Evolutionary conservation across 2,113 vertebrate genomes (phyloP).

Genomic region (Odontesthes bonariensis): DNA sequence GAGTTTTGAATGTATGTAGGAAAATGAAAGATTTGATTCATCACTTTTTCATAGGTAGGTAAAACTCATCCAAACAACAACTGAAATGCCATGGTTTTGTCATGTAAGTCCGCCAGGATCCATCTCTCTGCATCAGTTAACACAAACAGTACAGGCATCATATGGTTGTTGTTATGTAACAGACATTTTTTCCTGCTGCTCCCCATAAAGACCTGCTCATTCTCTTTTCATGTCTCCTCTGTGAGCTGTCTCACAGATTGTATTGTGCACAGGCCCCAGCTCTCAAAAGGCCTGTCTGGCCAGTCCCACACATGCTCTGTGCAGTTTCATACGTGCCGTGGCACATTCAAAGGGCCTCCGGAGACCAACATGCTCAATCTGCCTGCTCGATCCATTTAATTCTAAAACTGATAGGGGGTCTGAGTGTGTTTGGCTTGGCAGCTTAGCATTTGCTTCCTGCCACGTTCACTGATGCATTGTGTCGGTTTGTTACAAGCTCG

Average conservation of each 20-base stretch:
- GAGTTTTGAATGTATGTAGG: too few relatives aligned
- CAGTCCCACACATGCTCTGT: neutral
- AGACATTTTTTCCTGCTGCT: constrained; percentile 34
- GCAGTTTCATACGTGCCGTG: constrained; percentile 32
- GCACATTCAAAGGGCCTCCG: constrained; percentile 43
- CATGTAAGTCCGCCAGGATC: neutral
- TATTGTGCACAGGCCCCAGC: constrained; percentile 29
- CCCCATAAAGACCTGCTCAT: constrained; percentile 31
- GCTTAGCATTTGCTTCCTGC: constrained; percentile 59
- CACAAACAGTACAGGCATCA: neutral
- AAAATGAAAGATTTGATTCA: too few relatives aligned
- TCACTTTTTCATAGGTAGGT: too few relatives aligned
- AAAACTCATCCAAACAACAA: neutral
- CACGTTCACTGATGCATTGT: constrained; percentile 59
- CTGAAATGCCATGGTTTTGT: neutral
- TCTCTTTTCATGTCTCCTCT: constrained; percentile 33
- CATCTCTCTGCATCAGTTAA: neutral
- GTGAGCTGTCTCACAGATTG: constrained; percentile 39
- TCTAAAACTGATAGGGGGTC: constrained; percentile 62
- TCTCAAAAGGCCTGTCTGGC: constrained; percentile 16
- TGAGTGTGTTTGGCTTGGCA: constrained; percentile 63
- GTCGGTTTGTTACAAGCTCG: constrained; percentile 52
- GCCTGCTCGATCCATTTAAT: constrained; percentile 65
- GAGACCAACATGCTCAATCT: constrained; percentile 45
- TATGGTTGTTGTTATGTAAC: constrained; percentile 38